Conservation (phyloP, 2,888 invertebrate genomes). For the Calliopum simillimum region DNA sequence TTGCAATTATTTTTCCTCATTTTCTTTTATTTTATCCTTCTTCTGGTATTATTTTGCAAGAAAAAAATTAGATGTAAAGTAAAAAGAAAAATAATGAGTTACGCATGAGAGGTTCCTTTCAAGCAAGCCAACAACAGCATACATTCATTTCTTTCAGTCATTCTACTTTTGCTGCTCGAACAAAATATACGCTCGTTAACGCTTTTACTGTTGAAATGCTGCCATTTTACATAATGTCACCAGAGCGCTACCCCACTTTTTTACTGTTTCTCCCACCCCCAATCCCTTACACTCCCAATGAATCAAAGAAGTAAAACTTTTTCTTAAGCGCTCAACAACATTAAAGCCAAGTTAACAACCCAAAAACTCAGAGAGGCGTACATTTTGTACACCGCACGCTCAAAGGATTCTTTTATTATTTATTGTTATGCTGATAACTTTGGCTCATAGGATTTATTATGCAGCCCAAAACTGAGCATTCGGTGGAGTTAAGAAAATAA, state of each 20-base stretch:
- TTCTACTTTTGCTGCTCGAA: constrained; percentile 50
- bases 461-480: constrained; percentile 39
- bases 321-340: constrained; percentile 16
- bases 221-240: constrained; percentile 12
- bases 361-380: constrained; percentile 46
- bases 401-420: constrained; percentile 43
- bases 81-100: constrained; percentile 63
- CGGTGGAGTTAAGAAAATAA: no score
- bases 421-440: constrained; percentile 42
- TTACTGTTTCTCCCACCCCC: background rate
- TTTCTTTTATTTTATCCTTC: constrained; percentile 28
- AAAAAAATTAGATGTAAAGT: constrained; percentile 34
- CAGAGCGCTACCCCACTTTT: constrained; percentile 24
- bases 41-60: constrained; percentile 36
- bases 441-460: constrained; percentile 27
- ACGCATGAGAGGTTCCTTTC: constrained; percentile 66
- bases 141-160: constrained; percentile 57
- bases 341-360: constrained; percentile 48
- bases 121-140: constrained; percentile 51
- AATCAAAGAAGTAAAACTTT: constrained; percentile 34
- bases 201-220: constrained; percentile 8
- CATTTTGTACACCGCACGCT: constrained; percentile 23
- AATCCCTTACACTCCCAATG: constrained; percentile 44
- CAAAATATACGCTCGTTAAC: background rate
- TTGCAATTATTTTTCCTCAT: constrained; percentile 45